Evolutionary conservation across 2,888 invertebrate species (phyloP), one percentile per base, ranked within the genome.

Genomic region (Dicyrtomina minuta): DNA sequence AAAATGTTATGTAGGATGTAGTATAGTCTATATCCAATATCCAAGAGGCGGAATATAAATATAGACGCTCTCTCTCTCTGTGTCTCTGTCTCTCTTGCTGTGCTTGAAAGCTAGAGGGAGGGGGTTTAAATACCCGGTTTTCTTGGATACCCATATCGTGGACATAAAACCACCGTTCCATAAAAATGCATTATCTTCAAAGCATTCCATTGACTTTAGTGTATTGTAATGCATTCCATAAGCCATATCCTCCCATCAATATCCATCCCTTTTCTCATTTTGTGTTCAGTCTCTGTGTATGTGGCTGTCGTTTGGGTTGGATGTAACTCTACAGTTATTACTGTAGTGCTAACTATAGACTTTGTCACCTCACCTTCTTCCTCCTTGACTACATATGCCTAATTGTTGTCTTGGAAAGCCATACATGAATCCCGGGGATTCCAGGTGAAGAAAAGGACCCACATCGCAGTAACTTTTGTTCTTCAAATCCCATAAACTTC

Each of bases 401-500:
- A 74, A 72, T 74, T 72, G 70, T 74, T 73, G 73, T 71, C 70
- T 66, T 65, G 67, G 60, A 66, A 60, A 59, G 60, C 51, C 51
- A 22, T 67, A 67, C 60, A 51, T 51, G 51, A 67, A 39, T 46
- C 59, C 24, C 20, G 39, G 60, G 51, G 56, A 51, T 60, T 51
- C 51, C 59, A 59, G 58, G 58, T 67, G 59, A 59, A 59, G 59
- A 59, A 59, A 43, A 59, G 53, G 51, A 27, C 68, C 26, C 55
- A 49, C 68, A 49, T 43, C 51, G 60, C 66, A 43, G 66, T 71
- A 71, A 62, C 70, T 70, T 72, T 74, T 74, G 74, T 74, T 74
- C 73, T 74, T 72, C 68, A 72, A 74, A 74, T 72, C 74, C 74
- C 74, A 74, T 74, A 72, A 74, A 72, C 70, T 72, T 70, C 70